A percentile compares a stretch with the other conserved stretches of the same genome.
phyloP scores from a whole-genome alignment of 1,140 invertebrate species.

The Pentalonia nigronervosa region DNA sequence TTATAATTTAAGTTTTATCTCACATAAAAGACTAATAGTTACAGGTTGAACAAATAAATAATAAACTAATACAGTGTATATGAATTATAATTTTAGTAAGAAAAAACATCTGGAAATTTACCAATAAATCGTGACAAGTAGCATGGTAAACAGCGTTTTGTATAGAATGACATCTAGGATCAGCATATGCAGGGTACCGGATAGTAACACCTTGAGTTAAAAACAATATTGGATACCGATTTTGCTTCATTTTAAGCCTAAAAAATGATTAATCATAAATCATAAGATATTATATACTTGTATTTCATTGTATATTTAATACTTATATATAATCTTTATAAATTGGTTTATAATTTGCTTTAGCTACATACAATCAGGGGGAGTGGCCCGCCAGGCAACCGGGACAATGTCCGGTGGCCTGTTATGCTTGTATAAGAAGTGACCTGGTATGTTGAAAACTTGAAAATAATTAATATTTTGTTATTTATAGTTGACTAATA shows the following conservation, averaged over 20 bases:
- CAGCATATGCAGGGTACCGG: slow-evolving; percentile 82
- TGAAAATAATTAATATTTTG: no score
- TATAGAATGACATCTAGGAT: slow-evolving; percentile 82
- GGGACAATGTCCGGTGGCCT: no score
- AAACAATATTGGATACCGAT: slow-evolving; percentile 94
- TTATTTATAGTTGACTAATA: no score
- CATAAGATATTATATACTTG: not conserved
- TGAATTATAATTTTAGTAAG: not conserved
- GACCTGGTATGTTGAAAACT: no score
- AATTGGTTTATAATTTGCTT: not conserved
- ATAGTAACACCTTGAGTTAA: slow-evolving; percentile 84
- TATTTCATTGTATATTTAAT: not conserved
- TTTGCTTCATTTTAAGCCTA: slow-evolving; percentile 87
- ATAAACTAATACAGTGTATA: not conserved
- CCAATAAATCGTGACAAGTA: slow-evolving; percentile 76
- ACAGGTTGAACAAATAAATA: not conserved
- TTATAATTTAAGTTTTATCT: not conserved
- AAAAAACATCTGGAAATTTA: slow-evolving; percentile 61
- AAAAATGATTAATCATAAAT: slow-evolving; percentile 14
- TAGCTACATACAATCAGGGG: no score
- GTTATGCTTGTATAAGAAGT: no score
- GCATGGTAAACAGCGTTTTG: slow-evolving; percentile 84
- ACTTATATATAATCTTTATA: not conserved
- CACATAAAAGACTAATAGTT: no score
- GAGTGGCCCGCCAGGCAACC: no score